phyloP scores from a whole-genome alignment of 2,113 vertebrate genomes.

The Thalassoma bifasciatum region DNA sequence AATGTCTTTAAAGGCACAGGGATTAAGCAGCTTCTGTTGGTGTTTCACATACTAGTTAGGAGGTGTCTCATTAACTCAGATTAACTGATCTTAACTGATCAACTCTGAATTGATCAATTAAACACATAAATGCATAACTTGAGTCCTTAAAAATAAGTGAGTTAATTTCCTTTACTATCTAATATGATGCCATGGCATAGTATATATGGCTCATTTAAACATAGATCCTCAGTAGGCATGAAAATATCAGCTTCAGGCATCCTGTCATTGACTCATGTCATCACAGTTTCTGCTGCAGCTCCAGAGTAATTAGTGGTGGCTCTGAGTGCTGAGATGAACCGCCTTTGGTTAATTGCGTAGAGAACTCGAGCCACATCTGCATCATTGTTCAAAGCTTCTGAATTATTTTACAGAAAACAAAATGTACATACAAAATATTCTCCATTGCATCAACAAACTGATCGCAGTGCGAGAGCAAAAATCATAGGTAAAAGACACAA shows the following conservation, averaged over 20 bases:
- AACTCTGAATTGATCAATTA: slow-evolving; percentile 53
- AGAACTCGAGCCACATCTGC: slow-evolving; percentile 40
- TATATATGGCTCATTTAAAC: neutral
- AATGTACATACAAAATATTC: slow-evolving; percentile 34
- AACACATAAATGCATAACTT: slow-evolving; percentile 41
- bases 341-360: slow-evolving; percentile 60
- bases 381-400: slow-evolving; percentile 39
- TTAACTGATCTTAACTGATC: too few species aligned
- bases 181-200: slow-evolving; percentile 11
- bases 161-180: slow-evolving; percentile 5
- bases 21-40: slow-evolving; percentile 1
- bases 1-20: slow-evolving; percentile 8
- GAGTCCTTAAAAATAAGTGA: slow-evolving; percentile 25
- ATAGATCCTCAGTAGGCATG: slow-evolving; percentile 19
- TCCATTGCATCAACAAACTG: slow-evolving; percentile 23
- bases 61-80: slow-evolving; percentile 20
- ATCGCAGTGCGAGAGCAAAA: too few species aligned
- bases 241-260: slow-evolving; percentile 26
- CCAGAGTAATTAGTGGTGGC: slow-evolving; percentile 49
- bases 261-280: slow-evolving; percentile 24
- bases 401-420: slow-evolving; percentile 51
- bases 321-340: slow-evolving; percentile 52
- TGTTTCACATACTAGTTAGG: neutral
- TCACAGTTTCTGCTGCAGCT: slow-evolving; percentile 27
- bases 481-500: too few species aligned